Base-by-base conservation (phyloP, 2,888 invertebrate genomes). In the Ormyrus labotus region DNA sequence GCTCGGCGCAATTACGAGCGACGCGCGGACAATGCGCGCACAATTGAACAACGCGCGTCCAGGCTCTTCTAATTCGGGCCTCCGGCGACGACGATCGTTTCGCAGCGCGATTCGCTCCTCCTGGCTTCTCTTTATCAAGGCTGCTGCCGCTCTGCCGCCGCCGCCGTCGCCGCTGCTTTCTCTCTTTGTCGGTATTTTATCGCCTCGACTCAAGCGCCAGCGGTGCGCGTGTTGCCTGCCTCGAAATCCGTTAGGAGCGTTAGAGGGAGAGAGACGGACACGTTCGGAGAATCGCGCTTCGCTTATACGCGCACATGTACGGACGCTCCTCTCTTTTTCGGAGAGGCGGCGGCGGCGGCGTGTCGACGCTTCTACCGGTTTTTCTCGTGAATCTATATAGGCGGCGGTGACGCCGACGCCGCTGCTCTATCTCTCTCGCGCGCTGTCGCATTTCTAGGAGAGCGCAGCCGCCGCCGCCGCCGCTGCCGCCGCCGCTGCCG, bases 161-260 rank as follows among this genome's bases (percentile, higher is more conserved):
- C 73, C 82, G 82, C 79, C 63, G 63, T 53, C 71, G 63, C 57
- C 19, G 65, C 57, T 57, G 47, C 82, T 82, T 69, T 82, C 82
- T 58, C 76, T 80, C 77, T 81, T 63, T 76, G 67, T 67, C 69
- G 76, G 76, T 57, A 69, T 76, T 76, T 76, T 76, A 65, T 79
- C 70, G 78, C 76, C 51, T 48, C 61, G 69, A 64, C 80, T 58
- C 34, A 4, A 34, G 34, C 34, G 34, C 34, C 4, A 34, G 34
- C 34, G 34, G 34, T 34, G 34, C 70, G 45, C 64, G 73, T 74
- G 58, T 72, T 69, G 68, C 72, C 63, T 48, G 53, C 70, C 57
- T 57, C 65, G 45, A 70, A 70, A 70, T 77, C 77, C 77, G 77
- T 77, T 77, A 77, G 60, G 70, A 19, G 51, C 60, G 47, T 34